These are phyloP conservation scores for Teleogryllus oceanicus DNA, from an alignment of 2,888 invertebrate genomes.

Conservation along the genomic window DNA sequence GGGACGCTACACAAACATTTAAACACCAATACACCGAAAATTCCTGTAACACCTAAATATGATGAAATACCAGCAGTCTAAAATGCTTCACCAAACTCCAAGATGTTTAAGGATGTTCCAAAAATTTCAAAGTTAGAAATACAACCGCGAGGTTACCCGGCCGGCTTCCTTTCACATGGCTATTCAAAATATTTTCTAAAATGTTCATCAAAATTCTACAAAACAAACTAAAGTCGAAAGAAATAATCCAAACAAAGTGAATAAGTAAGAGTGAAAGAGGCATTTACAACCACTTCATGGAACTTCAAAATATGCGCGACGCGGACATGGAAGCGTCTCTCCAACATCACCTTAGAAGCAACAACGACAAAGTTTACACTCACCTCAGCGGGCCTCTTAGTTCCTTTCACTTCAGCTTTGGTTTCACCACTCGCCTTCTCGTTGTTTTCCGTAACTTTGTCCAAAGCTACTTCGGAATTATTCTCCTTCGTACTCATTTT, in stretches of 20 bases:
- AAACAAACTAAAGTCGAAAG: no score
- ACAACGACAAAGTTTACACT: slow-evolving; percentile 49
- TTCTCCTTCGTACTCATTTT: slow-evolving; percentile 78
- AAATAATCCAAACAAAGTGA: no score
- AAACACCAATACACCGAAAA: neutral
- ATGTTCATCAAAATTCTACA: no score
- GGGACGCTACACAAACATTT: slow-evolving; percentile 41
- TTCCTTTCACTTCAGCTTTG: slow-evolving; percentile 80
- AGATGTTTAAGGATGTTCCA: neutral
- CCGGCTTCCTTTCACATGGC: slow-evolving; percentile 39
- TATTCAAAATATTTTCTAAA: neutral
- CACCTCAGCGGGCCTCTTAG: slow-evolving; percentile 85
- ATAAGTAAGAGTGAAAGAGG: no score
- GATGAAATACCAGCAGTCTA: neutral
- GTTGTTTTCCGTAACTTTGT: slow-evolving; percentile 69
- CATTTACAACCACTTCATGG: no score
- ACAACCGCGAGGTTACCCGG: slow-evolving; percentile 27
- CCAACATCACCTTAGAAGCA: neutral
- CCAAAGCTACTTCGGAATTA: slow-evolving; percentile 79
- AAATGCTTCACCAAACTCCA: neutral
- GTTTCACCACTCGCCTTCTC: slow-evolving; percentile 69
- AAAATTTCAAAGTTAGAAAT: neutral
- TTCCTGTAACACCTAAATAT: neutral
- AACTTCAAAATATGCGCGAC: neutral
- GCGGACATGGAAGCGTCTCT: neutral